Percentiles rank a stretch among this genome's conserved stretches.
phyloP scores from a whole-genome alignment of 2,113 vertebrate species.

The Micronycteris hirsuta region DNA sequence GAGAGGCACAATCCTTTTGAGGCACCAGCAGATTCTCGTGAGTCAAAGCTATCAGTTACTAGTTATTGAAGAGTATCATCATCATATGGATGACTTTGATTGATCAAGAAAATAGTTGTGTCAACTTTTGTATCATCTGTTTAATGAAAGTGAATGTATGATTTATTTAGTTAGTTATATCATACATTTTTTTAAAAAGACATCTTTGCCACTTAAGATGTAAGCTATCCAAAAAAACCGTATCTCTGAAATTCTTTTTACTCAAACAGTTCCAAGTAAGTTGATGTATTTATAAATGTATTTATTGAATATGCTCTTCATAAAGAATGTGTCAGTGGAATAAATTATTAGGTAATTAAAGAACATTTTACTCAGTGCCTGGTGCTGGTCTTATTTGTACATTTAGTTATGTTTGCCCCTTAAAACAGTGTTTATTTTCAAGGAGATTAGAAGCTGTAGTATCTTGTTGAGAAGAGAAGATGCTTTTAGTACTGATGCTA shows the following conservation, averaged over 20 bases:
- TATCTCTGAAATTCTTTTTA: constrained; percentile 34
- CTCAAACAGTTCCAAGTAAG: not conserved
- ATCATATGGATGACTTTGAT: not conserved
- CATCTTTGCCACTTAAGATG: constrained; percentile 4
- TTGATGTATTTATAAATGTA: not conserved
- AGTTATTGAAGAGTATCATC: not conserved
- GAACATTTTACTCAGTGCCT: not conserved
- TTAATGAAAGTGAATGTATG: constrained; percentile 22
- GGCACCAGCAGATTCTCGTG: not conserved
- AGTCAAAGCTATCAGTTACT: not conserved
- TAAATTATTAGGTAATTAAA: not conserved
- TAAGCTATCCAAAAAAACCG: not conserved
- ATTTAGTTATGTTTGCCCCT: not conserved
- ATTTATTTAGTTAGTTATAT: not conserved
- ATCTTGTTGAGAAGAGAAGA: constrained; percentile 23
- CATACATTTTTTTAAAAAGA: not conserved
- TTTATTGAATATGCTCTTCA: constrained; percentile 30
- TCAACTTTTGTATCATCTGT: not conserved
- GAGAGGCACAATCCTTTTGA: not conserved
- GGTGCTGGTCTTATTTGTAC: not conserved
- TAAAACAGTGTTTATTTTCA: constrained; percentile 19
- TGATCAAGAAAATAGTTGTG: constrained; percentile 5
- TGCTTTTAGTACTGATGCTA: not conserved
- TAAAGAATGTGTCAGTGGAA: not conserved
- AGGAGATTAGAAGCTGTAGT: constrained; percentile 1